Evolutionary conservation across 2,797 vertebrate species (phyloP).

Genomic region (Spea hammondii): DNA sequence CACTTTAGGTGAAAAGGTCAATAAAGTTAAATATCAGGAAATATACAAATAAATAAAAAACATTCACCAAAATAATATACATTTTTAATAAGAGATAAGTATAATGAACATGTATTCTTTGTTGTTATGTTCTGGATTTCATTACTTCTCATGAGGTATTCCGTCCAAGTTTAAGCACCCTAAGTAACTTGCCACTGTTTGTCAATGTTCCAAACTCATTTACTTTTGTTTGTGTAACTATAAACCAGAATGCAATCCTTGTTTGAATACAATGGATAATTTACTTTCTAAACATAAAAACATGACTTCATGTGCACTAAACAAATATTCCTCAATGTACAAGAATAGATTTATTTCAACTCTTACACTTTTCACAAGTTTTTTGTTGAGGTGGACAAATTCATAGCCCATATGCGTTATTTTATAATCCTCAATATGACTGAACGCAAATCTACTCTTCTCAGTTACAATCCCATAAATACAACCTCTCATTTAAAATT

Average conservation of each 20-base stretch:
- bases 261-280: slow-evolving; percentile 17
- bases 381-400: too few species aligned
- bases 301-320: not conserved
- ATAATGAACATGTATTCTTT: not conserved
- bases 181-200: slow-evolving; percentile 40
- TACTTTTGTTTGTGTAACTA: slow-evolving; percentile 1
- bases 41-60: too few species aligned
- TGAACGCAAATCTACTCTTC: not conserved
- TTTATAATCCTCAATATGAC: slow-evolving; percentile 1
- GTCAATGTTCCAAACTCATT: slow-evolving; percentile 23
- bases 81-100: not conserved
- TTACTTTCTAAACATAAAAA: slow-evolving; percentile 28
- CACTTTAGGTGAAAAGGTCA: too few species aligned
- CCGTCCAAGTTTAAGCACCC: not conserved
- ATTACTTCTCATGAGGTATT: not conserved
- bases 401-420: not conserved
- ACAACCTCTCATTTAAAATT: not conserved
- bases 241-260: slow-evolving; percentile 17
- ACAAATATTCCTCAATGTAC: not conserved
- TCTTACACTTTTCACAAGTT: not conserved
- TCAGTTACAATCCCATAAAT: not conserved
- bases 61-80: too few species aligned
- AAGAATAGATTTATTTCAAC: slow-evolving; percentile 19
- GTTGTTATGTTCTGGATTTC: not conserved
- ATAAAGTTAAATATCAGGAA: too few species aligned